Conservation (phyloP, 2,888 invertebrate genomes). For the Drosophila infuscata region DNA sequence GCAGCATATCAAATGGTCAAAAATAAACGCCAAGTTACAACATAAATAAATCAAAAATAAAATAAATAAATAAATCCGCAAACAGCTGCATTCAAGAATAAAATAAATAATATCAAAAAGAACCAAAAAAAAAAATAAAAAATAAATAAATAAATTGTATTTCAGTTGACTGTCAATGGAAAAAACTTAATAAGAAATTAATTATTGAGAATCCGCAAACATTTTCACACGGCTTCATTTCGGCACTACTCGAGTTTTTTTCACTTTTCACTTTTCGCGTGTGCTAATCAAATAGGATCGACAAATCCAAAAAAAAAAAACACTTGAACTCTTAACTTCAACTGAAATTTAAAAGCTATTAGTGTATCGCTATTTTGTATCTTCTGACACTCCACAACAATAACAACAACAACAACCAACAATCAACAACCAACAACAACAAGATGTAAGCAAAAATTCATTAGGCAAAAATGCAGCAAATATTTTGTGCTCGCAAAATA, state of each 20-base stretch:
- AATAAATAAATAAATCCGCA: conserved; percentile 12
- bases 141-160: conserved; percentile 1
- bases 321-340: conserved; percentile 27
- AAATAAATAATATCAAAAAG: not conserved
- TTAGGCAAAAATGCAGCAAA: conserved; percentile 35
- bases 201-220: conserved; percentile 29
- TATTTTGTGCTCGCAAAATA: conserved; percentile 60
- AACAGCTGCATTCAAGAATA: conserved; percentile 26
- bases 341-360: conserved; percentile 33
- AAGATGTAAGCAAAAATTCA: conserved; percentile 65
- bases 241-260: conserved; percentile 41
- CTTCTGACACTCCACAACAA: conserved; percentile 38
- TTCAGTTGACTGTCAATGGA: conserved; percentile 4
- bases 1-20: conserved; percentile 61
- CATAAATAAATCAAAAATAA: conserved; percentile 12
- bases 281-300: conserved; percentile 30
- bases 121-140: not conserved
- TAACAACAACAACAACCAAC: conserved; percentile 25
- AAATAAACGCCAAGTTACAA: conserved; percentile 44
- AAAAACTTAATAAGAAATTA: conserved; percentile 8
- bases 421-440: conserved; percentile 12
- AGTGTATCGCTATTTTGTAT: conserved; percentile 50
- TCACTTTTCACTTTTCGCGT: conserved; percentile 36
- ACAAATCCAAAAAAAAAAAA: conserved; percentile 14
- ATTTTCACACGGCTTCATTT: conserved; percentile 38